phyloP scores from a whole-genome alignment of 2,888 invertebrate species.

The Octodonta nipae region DNA sequence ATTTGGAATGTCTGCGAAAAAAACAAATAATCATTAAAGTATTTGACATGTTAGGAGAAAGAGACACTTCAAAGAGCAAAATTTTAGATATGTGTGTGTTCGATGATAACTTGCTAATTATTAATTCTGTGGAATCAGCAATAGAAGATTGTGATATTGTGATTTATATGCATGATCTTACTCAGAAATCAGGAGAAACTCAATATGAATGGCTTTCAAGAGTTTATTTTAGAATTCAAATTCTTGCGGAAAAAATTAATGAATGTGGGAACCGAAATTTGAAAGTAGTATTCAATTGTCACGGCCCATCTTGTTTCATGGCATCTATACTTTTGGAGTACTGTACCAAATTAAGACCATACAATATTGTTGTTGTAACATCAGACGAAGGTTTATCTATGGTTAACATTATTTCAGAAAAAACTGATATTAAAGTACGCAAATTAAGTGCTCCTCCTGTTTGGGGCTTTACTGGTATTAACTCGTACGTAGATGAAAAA shows the following conservation, averaged over 20 bases:
- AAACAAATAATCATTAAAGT: too few species aligned
- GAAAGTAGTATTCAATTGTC: constrained; percentile 41
- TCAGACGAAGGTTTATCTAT: constrained; percentile 41
- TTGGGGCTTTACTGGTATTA: constrained; percentile 49
- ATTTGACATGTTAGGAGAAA: too few species aligned
- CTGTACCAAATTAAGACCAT: constrained; percentile 32
- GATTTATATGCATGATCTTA: constrained; percentile 39
- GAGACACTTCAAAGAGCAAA: too few species aligned
- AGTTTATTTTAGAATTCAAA: too few species aligned
- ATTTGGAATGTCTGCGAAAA: too few species aligned
- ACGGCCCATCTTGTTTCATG: constrained; percentile 45
- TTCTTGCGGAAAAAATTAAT: constrained; percentile 40
- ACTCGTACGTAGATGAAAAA: constrained; percentile 41
- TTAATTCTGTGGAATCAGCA: too few species aligned
- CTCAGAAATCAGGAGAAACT: constrained; percentile 21
- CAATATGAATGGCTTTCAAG: constrained; percentile 10
- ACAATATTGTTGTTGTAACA: constrained; percentile 44
- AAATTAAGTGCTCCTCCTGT: constrained; percentile 48
- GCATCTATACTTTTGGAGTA: constrained; percentile 38
- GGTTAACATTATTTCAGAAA: constrained; percentile 34
- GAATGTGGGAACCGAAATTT: constrained; percentile 37
- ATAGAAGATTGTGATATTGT: constrained; percentile 40
- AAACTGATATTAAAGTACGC: constrained; percentile 36
- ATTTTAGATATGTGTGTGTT: too few species aligned
- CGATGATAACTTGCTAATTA: too few species aligned